Percentiles rank a stretch among this genome's conserved stretches.
phyloP scores from a whole-genome alignment of 2,797 vertebrate species.

The Microchirus variegatus region DNA sequence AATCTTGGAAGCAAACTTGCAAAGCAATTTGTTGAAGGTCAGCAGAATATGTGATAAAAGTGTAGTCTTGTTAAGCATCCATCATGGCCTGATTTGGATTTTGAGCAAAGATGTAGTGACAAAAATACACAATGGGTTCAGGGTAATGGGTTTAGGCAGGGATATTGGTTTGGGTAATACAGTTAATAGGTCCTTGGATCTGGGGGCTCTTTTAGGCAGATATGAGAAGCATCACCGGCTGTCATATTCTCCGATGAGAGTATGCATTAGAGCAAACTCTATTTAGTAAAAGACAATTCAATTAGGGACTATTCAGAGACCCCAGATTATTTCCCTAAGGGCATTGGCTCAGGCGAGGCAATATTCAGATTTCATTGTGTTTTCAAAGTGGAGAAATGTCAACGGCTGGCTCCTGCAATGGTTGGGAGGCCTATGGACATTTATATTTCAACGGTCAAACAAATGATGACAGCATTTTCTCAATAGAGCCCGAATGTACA shows the following conservation, averaged over 20 bases:
- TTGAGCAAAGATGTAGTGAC: conserved; percentile 80
- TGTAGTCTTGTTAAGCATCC: conserved; percentile 83
- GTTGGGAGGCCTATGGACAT: conserved; percentile 74
- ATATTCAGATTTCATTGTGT: conserved; percentile 89
- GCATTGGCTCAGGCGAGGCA: conserved; percentile 75
- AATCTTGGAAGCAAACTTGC: conserved; percentile 75
- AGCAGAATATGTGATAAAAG: conserved; percentile 83
- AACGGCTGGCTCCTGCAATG: conserved; percentile 69
- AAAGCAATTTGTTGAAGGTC: conserved; percentile 82
- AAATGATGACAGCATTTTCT: conserved; percentile 80
- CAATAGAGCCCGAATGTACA: conserved; percentile 73
- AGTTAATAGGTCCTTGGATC: conserved; percentile 85
- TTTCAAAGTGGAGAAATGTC: conserved; percentile 83
- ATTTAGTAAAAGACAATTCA: conserved; percentile 95
- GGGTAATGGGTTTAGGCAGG: conserved; percentile 89
- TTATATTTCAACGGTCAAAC: conserved; percentile 76
- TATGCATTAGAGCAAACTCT: conserved; percentile 91
- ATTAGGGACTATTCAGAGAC: conserved; percentile 89
- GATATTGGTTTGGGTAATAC: conserved; percentile 93
- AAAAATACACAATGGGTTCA: conserved; percentile 85
- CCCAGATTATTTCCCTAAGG: conserved; percentile 85
- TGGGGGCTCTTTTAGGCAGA: conserved; percentile 84
- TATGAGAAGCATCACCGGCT: conserved; percentile 85
- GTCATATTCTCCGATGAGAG: conserved; percentile 90
- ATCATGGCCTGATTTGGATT: conserved; percentile 78